Percentiles rank a stretch among this genome's conserved stretches.
Conservation (phyloP, 2,888 invertebrate species). For the Plagodis pulveraria region DNA sequence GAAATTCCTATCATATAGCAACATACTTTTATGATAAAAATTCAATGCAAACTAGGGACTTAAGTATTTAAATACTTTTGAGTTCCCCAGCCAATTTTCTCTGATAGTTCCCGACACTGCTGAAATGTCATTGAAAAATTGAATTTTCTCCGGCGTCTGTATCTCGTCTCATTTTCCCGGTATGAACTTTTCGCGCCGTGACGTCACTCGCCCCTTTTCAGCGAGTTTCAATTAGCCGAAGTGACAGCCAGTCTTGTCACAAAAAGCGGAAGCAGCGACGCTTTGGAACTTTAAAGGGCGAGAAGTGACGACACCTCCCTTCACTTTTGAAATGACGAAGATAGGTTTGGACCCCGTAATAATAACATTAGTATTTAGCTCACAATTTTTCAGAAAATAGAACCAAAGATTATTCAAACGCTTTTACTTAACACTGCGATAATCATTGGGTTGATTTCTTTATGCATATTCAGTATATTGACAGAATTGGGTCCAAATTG, state of each 20-base stretch:
- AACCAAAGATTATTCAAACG: no score
- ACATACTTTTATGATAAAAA: no score
- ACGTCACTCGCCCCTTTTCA: constrained; percentile 19
- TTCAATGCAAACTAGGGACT: no score
- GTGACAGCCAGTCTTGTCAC: constrained; percentile 15
- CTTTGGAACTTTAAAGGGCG: constrained; percentile 2
- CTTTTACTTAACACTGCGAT: no score
- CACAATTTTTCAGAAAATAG: no score
- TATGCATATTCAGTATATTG: no score
- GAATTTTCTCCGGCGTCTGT: constrained; percentile 10
- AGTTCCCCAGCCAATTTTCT: no score
- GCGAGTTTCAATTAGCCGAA: constrained; percentile 20
- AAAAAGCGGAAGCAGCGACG: constrained; percentile 18
- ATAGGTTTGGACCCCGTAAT: not conserved
- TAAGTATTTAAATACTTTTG: no score
- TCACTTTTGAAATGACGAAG: constrained; percentile 13
- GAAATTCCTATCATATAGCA: no score
- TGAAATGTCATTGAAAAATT: constrained; percentile 13
- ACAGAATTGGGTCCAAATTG: no score
- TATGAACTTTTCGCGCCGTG: constrained; percentile 11
- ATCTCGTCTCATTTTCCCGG: not conserved
- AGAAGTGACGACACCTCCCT: not conserved
- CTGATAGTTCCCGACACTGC: constrained; percentile 11
- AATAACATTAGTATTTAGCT: no score
- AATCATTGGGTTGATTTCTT: no score